phyloP scores from a whole-genome alignment of 2,113 vertebrate species.

The Spea multiplicata region DNA sequence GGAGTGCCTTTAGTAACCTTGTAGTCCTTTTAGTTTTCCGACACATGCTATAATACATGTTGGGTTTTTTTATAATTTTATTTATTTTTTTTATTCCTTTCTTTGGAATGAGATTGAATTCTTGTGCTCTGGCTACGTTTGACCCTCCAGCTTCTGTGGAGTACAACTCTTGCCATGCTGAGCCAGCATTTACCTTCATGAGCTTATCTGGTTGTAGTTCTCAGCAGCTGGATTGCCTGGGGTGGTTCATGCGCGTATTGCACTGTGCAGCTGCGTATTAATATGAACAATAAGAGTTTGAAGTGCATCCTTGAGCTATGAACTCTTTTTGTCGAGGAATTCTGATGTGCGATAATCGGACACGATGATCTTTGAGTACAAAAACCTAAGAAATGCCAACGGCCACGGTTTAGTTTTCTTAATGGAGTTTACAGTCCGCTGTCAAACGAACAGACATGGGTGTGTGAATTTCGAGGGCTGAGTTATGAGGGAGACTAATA shows the following conservation, averaged over 20 bases:
- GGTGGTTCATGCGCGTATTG: too few relatives aligned
- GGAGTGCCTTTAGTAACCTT: slow-evolving; percentile 16
- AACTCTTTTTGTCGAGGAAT: neutral
- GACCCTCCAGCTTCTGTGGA: too few relatives aligned
- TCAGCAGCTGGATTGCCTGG: too few relatives aligned
- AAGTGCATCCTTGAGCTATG: neutral
- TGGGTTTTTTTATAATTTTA: neutral
- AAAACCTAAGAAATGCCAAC: neutral
- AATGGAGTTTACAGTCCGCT: slow-evolving; percentile 9
- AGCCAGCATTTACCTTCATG: too few relatives aligned
- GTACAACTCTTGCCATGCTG: too few relatives aligned
- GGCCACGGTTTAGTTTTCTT: neutral
- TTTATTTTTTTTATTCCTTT: too few relatives aligned
- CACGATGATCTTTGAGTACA: neutral
- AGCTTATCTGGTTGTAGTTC: too few relatives aligned
- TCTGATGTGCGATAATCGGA: too few relatives aligned
- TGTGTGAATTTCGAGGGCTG: neutral
- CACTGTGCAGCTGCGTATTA: too few relatives aligned
- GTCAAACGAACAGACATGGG: slow-evolving; percentile 24
- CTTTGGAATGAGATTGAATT: too few relatives aligned
- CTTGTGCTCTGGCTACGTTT: too few relatives aligned
- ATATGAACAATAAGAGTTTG: neutral
- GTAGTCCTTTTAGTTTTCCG: neutral
- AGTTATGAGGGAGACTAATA: slow-evolving; percentile 16
- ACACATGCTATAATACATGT: neutral